Conservation (phyloP, 2,888 invertebrate genomes). For the Coenonympha arcania region DNA sequence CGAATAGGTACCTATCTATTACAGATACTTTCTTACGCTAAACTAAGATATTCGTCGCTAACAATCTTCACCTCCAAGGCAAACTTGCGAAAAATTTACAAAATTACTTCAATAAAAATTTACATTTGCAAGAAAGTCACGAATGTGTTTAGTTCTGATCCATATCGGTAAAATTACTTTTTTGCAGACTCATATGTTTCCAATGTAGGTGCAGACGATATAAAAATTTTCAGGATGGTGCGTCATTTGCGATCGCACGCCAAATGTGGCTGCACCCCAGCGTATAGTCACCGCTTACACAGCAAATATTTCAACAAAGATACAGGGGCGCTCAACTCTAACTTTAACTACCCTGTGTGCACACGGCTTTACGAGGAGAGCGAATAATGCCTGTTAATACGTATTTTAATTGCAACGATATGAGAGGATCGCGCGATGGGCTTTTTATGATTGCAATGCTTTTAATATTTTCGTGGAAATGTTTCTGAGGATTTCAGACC, state of each 20-base stretch:
- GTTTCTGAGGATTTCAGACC: background rate
- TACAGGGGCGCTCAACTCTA: conserved; percentile 65
- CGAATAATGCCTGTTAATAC: conserved; percentile 36
- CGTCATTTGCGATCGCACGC: conserved; percentile 13
- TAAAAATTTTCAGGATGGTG: background rate
- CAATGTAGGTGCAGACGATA: background rate
- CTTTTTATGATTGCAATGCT: conserved; percentile 13
- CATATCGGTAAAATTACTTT: too few relatives aligned
- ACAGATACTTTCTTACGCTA: too few relatives aligned
- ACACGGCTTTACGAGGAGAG: conserved; percentile 43
- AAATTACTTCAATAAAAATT: too few relatives aligned
- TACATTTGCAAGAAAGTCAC: too few relatives aligned
- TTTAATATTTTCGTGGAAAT: background rate
- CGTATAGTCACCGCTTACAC: conserved; percentile 56
- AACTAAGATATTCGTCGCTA: too few relatives aligned
- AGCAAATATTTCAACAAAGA: conserved; percentile 71
- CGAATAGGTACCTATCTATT: too few relatives aligned
- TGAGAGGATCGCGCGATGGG: conserved; percentile 13
- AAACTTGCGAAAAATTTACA: too few relatives aligned
- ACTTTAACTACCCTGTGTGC: conserved; percentile 55
- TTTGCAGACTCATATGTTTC: too few relatives aligned
- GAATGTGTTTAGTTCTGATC: too few relatives aligned
- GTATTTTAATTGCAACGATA: conserved; percentile 34
- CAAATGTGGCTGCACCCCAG: conserved; percentile 35
- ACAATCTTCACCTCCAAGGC: too few relatives aligned